Evolutionary conservation across 2,797 vertebrate genomes (phyloP), one percentile per base, ranked within the genome.

Genomic region (Nasua narica): DNA sequence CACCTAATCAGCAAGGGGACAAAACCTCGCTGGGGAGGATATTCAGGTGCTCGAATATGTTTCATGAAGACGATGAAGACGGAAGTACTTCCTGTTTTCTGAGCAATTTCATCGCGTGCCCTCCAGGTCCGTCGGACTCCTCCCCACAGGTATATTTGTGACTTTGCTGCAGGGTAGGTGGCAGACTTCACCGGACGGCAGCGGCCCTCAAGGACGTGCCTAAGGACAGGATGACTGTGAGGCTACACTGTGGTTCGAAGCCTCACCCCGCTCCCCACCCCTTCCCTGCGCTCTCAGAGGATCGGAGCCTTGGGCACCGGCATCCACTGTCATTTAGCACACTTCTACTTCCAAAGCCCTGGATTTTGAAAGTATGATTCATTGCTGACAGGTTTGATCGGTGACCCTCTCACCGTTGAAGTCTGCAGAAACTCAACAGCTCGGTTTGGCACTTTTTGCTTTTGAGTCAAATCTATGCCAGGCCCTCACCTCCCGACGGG

Each of bases 251-350:
- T 1, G 21, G 7, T 2, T 14, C 13, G 1, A 37, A 77, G 37
- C 15, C n/a, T 6, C 35, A 0, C 2, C 43, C 72, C 1, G 13
- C 11, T 2, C 48, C 46, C 48, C 5, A 8, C 1, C 12, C 7
- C 27, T 83, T 40, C 35, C 43, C 11, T 14, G 27, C 43, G 5
- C 10, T 29, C 29, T 50, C 5, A 25, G 10, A 52, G 52, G 58
- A 27, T 23, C 12, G 29, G 15, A 18, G 7, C 3, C 0, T 32
- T 3, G 7, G 7, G 0, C 0, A 7, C 70, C 19, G 5, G 5
- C 5, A 7, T 19, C 37, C 23, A 6, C 14, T 3, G 2, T 19
- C 25, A 0, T 27, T 29, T 3, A 7, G 43, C 29, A 19, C 12
- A 2, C 21, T 18, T 2, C 21, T 56, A 10, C 14, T 35, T 78